Evolutionary conservation across 2,797 vertebrate species (phyloP).

Genomic region (Prunella strophiata): DNA sequence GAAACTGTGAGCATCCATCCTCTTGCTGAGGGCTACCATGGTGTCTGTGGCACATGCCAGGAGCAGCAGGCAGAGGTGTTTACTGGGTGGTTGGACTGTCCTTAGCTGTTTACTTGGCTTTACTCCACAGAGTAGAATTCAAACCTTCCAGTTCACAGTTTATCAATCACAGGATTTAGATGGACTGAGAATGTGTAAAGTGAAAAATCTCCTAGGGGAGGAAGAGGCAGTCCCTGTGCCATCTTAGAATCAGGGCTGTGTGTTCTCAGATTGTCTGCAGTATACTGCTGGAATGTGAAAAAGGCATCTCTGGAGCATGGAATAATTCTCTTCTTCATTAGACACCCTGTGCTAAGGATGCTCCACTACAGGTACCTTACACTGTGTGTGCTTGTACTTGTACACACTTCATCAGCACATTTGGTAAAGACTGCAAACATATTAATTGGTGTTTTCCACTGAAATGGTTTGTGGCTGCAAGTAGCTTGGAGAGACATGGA

Average conservation of each 20-base stretch:
- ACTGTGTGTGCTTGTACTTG: neutral
- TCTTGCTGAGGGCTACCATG: rapidly evolving
- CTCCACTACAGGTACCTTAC: neutral
- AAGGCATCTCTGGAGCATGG: neutral
- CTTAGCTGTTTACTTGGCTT: neutral
- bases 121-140: rapidly evolving
- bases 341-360: neutral
- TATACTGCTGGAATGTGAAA: neutral
- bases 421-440: neutral
- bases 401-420: rapidly evolving
- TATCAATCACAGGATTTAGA: neutral
- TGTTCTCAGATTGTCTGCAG: neutral
- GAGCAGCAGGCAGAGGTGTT: neutral
- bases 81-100: neutral
- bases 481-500: rapidly evolving
- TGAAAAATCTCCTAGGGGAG: neutral
- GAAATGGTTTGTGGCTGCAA: neutral
- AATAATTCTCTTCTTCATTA: neutral
- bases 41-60: rapidly evolving
- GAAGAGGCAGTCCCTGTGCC: neutral
- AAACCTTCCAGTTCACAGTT: neutral
- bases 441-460: neutral
- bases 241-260: neutral
- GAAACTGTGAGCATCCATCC: neutral
- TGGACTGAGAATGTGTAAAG: rapidly evolving